Base-by-base conservation (phyloP, 2,888 invertebrate genomes). In the Selenia dentaria region DNA sequence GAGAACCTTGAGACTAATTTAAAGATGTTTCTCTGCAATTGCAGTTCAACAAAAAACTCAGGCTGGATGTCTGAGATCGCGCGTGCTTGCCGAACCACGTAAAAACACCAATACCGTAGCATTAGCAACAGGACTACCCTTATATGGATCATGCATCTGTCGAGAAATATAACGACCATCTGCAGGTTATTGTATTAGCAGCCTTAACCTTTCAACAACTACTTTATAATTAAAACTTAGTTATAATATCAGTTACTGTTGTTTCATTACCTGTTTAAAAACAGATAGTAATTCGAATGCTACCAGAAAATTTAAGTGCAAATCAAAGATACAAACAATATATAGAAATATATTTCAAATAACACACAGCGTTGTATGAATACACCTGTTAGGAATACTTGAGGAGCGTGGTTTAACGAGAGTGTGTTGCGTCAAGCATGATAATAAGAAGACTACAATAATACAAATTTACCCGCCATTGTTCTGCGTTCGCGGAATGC, bases 391-490 rank as follows among this genome's bases (percentile, higher is more conserved):
- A 70, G 69, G 59, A 62, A 62, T 70, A 74, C 70, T 67, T 59
- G 59, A 68, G 66, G 63, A 35, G 42, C 61, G 62, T 62, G 64
- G 51, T 54, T 64, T 72, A 76, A 62, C 9, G 64, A 74, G 71
- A 67, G 71, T 60, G 63, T 59, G 72, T 89, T 88, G 83, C 84
- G 71, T 86, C 85, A 88, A 80, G 81, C 78, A 81, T 83, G 76
- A 78, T 83, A 85, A 87, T 85, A 81, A 81, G 83, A 83, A 80
- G 77, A 68, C 77, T n/a, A n/a, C n/a, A n/a, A n/a, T n/a, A 87
- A 88, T 88, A 87, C 86, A 87, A 87, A 86, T 88, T 82, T 80
- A 84, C 82, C 74, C 77, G 74, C 86, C 76, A 89, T 90, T 90
- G 90, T 90, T 86, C 80, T 80, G 75, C 55, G 74, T 89, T 87